phyloP scores from a whole-genome alignment of 2,797 vertebrate species.

The Moxostoma hubbsi region DNA sequence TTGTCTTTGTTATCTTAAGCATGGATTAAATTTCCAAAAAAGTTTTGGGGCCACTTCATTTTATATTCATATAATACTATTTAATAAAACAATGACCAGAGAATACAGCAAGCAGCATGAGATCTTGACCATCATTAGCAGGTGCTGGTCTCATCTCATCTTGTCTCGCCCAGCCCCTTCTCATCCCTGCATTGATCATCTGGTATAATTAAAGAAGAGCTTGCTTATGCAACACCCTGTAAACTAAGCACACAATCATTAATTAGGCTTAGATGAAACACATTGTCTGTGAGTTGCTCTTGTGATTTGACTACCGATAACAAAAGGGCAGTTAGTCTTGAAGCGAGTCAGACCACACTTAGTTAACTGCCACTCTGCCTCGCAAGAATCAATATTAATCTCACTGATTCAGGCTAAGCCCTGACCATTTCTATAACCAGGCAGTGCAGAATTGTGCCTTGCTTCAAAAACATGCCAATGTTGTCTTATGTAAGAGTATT shows the following conservation, averaged over 20 bases:
- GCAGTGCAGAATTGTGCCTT: slow-evolving; percentile 15
- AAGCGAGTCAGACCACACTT: slow-evolving; percentile 39
- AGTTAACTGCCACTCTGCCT: slow-evolving; percentile 53
- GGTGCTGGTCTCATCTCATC: slow-evolving; percentile 36
- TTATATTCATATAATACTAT: background rate
- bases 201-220: slow-evolving; percentile 61
- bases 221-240: slow-evolving; percentile 56
- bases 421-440: slow-evolving; percentile 44
- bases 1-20: no score
- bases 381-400: slow-evolving; percentile 48
- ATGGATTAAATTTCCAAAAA: no score
- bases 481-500: slow-evolving; percentile 36
- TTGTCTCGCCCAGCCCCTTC: slow-evolving; percentile 24
- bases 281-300: slow-evolving; percentile 52
- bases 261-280: slow-evolving; percentile 59
- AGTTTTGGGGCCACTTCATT: background rate
- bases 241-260: slow-evolving; percentile 54
- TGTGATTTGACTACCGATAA: slow-evolving; percentile 55
- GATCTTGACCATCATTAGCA: slow-evolving; percentile 1
- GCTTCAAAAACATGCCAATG: slow-evolving; percentile 31
- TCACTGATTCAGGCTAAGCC: slow-evolving; percentile 41
- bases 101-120: background rate
- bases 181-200: slow-evolving; percentile 47
- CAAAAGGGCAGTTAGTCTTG: slow-evolving; percentile 34
- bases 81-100: background rate